phyloP scores from a whole-genome alignment of 2,113 vertebrate species.

The Madoqua kirkii region DNA sequence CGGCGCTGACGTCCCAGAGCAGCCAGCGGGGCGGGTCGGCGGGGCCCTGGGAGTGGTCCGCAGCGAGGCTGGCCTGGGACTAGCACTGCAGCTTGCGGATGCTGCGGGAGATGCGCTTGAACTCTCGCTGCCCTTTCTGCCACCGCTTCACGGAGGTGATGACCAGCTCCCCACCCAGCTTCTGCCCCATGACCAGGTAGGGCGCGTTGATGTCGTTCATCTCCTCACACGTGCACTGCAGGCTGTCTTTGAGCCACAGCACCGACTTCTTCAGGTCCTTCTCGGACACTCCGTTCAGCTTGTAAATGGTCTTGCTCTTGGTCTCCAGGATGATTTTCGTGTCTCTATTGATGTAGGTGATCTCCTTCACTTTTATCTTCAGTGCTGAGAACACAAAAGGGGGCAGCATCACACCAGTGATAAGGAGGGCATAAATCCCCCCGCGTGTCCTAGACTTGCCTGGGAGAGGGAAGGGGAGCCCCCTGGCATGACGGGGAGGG shows the following conservation, averaged over 20 bases:
- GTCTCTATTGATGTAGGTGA: slow-evolving; percentile 97
- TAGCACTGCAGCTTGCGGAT: slow-evolving; percentile 98
- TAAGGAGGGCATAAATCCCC: slow-evolving; percentile 41
- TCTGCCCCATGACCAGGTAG: slow-evolving; percentile 98
- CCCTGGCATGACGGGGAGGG: slow-evolving; percentile 71
- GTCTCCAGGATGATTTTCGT: slow-evolving; percentile 96
- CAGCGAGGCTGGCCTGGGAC: neutral
- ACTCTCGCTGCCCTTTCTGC: slow-evolving; percentile 95
- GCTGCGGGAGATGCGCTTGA: slow-evolving; percentile 96
- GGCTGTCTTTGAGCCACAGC: slow-evolving; percentile 95
- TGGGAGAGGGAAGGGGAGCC: slow-evolving; percentile 61
- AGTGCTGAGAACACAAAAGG: slow-evolving; percentile 81
- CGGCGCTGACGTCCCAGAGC: neutral
- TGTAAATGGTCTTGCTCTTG: slow-evolving; percentile 98
- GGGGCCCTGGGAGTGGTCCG: neutral
- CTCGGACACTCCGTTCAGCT: slow-evolving; percentile 93
- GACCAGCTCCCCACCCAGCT: slow-evolving; percentile 92
- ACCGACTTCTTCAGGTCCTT: slow-evolving; percentile 91
- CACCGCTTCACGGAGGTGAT: slow-evolving; percentile 97
- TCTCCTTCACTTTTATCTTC: slow-evolving; percentile 99
- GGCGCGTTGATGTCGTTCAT: slow-evolving; percentile 96
- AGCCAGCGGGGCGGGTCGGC: neutral
- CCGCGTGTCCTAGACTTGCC: slow-evolving; percentile 59
- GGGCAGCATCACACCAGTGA: slow-evolving; percentile 26
- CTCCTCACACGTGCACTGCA: slow-evolving; percentile 96